phyloP scores from a whole-genome alignment of 2,888 invertebrate genomes.

The Coecobrya sp. region DNA sequence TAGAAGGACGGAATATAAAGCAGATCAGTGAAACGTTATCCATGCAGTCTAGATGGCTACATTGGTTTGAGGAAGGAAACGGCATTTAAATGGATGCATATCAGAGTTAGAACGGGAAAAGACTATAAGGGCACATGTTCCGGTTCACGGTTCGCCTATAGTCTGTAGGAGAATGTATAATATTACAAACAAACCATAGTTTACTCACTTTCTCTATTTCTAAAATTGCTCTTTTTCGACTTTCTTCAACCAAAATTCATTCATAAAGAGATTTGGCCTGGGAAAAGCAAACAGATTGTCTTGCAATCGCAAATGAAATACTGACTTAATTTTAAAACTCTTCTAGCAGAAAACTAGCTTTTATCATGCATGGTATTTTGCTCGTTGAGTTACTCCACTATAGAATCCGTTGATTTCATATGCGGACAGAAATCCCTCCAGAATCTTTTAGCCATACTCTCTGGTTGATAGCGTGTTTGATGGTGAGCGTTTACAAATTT shows the following conservation, averaged over 20 bases:
- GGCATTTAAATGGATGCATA: conserved; percentile 31
- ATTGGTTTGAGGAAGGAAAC: conserved; percentile 18
- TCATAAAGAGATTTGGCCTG: conserved; percentile 68
- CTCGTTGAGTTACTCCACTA: not conserved
- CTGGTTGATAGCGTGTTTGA: conserved; percentile 40
- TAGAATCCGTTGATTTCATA: conserved; percentile 51
- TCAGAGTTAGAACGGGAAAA: not conserved
- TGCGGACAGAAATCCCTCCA: conserved; percentile 58
- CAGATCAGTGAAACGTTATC: conserved; percentile 60
- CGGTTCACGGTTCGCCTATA: not conserved
- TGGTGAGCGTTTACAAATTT: conserved; percentile 71
- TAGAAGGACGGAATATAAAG: conserved; percentile 41
- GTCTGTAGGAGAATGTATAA: not conserved
- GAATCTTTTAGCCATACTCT: conserved; percentile 47
- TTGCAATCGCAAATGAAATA: conserved; percentile 74
- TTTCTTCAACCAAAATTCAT: conserved; percentile 55
- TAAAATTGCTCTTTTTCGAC: conserved; percentile 53
- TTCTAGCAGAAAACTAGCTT: conserved; percentile 57
- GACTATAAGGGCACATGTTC: not conserved
- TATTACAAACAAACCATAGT: conserved; percentile 39
- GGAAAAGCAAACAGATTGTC: conserved; percentile 78
- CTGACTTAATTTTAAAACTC: conserved; percentile 76
- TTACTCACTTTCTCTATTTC: conserved; percentile 38
- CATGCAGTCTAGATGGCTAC: conserved; percentile 39
- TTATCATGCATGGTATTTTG: conserved; percentile 48